Evolutionary conservation across 2,888 invertebrate species (phyloP), one percentile per base, ranked within the genome.

Genomic region (Polydesmus complanatus): DNA sequence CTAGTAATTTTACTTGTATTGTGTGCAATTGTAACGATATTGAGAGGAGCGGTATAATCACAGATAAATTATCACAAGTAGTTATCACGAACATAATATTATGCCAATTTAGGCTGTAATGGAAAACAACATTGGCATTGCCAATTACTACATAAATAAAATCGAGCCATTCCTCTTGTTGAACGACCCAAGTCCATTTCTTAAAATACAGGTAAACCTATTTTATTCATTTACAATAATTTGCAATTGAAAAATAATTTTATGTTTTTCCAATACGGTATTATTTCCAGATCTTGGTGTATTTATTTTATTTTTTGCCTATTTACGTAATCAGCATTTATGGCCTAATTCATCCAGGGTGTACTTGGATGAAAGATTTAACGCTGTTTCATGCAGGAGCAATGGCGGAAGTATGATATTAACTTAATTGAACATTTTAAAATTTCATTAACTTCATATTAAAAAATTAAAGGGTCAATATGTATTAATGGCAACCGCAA

Each of bases 241-340:
- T n/a, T 25, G 27, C 18, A 27, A 27, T 53, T 55, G 3, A 26
- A 5, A 3, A 26, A 27, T 14, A 3, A 2, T n/a, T 55, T 5
- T 2, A n/a, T 51, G 37, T 37, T 37, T 37, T 37, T 37, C 5
- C 14, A 37, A 19, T 25, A 18, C 5, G 5, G 3, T 55, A 26
- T 11, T 23, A 1, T 57, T 37, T 23, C 18, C 18, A 57, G 57
- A 57, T 57, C 19, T 21, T 57, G 48, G 3, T 49, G 3, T 47
- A 57, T 57, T 57, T 57, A 11, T 48, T 22, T 25, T 57, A 57
- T 57, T 49, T 49, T 21, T n/a, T 57, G 25, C 57, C 57, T 5
- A 26, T 57, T 48, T 48, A 57, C 23, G 8, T 48, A 2, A 23
- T 57, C n/a, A 23, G 25, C 11, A 57, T 57, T 23, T 49, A 57